Evolutionary conservation across 2,888 invertebrate species (phyloP).

Genomic region (Theristus sp.): DNA sequence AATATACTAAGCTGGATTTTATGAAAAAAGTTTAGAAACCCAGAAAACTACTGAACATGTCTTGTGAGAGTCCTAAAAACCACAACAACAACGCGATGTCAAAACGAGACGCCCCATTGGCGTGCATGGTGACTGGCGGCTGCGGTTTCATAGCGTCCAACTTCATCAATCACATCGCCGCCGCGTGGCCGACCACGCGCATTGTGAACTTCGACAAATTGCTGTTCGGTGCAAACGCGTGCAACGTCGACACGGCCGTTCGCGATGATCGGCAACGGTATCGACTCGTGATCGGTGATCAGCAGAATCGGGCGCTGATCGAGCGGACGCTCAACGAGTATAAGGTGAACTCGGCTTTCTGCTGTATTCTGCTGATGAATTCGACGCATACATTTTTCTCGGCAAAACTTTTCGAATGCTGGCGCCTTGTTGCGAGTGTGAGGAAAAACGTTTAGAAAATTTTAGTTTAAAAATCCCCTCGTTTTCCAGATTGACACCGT

Average conservation of each 20-base stretch:
- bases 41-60: no score
- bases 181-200: slow-evolving; percentile 15
- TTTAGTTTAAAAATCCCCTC: no score
- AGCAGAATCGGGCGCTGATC: neutral
- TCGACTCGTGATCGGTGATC: neutral
- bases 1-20: no score
- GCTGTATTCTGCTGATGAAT: no score
- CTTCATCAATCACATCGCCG: slow-evolving; percentile 22
- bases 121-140: slow-evolving; percentile 25
- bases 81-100: no score
- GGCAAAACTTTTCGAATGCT: no score
- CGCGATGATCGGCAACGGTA: neutral
- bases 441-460: no score
- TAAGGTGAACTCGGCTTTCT: neutral
- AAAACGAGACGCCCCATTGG: no score
- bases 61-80: no score
- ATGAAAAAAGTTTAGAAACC: no score
- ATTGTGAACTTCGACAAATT: slow-evolving; percentile 6
- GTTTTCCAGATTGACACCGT: slow-evolving; percentile 17
- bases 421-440: no score
- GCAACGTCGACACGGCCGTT: neutral
- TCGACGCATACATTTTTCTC: no score
- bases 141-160: slow-evolving; percentile 28
- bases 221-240: slow-evolving; percentile 1
- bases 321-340: neutral